Base-by-base conservation (phyloP, 2,797 vertebrate species). In the Lepus townsendii region DNA sequence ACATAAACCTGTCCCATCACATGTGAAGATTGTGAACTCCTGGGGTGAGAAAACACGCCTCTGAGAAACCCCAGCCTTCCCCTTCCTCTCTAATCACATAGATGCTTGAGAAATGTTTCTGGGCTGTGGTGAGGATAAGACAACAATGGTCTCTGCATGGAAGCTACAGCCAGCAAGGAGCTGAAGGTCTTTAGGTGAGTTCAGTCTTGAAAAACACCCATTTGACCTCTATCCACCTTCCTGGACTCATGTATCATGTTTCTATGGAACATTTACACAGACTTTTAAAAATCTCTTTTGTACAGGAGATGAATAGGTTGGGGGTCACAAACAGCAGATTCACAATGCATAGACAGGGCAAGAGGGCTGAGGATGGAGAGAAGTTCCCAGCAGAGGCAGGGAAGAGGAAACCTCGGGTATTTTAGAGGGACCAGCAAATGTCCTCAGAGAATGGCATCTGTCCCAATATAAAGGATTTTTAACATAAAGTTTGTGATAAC, bases 71-170 rank as follows among this genome's bases (percentile, higher is more conserved):
- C 35, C 42, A 11, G 10, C 24, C 32, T 27, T 26, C 47, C 50
- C 17, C 50, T 73, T 69, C 47, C 22, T 24, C 27, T 2, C 0
- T 0, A 4, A 16, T 60, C 38, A 68, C 42, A 0, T 5, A 12
- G 26, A 17, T 13, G 17, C 14, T 27, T 72, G 20, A 30, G 24
- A 19, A 2, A 38, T 50, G 27, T 71, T 42, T 77, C 71, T 68
- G 77, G 24, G 11, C 16, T 62, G 5, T 27, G 35, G 10, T 38
- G 26, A 68, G 17, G 9, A 77, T 7, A 86, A 83, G 24, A 24
- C 60, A 79, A 22, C 8, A n/a, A 12, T 50, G 38, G 7, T 68
- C 62, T 75, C 89, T 78, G 4, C 38, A 75, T 88, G 50, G 66
- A 87, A 93, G 72, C 8, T 32, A 35, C 8, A 76, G 24, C 24